A percentile compares a stretch with the other conserved stretches of the same genome.
Conservation (phyloP, 2,888 invertebrate species). For the Drosophila kuntzei region DNA sequence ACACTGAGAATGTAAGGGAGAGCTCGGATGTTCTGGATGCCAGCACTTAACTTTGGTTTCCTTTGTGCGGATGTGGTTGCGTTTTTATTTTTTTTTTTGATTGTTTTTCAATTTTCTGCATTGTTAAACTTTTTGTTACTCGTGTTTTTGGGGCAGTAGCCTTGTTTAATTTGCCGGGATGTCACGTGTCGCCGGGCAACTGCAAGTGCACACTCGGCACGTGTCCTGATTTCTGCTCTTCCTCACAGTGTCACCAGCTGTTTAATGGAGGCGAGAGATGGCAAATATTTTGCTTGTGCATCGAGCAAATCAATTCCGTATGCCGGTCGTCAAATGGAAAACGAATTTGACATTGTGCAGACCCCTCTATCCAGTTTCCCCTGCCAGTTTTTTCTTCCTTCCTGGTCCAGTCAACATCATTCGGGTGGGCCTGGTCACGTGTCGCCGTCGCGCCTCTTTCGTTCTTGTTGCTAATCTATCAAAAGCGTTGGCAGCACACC, state of each 20-base stretch:
- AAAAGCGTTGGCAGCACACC: conserved; percentile 70
- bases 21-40: conserved; percentile 43
- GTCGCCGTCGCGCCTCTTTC: conserved; percentile 76
- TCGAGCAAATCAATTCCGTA: conserved; percentile 80
- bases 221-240: conserved; percentile 32
- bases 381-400: background rate
- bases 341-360: conserved; percentile 77
- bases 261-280: conserved; percentile 52
- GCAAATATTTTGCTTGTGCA: conserved; percentile 73
- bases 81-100: conserved; percentile 45
- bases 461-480: conserved; percentile 84
- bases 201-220: conserved; percentile 50
- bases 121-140: conserved; percentile 79
- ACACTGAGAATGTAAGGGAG: background rate
- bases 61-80: conserved; percentile 49
- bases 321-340: conserved; percentile 74
- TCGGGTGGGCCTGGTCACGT: conserved; percentile 62
- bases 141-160: conserved; percentile 29
- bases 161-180: conserved; percentile 75
- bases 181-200: conserved; percentile 74
- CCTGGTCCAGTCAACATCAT: conserved; percentile 4
- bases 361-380: background rate
- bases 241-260: conserved; percentile 53
- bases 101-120: conserved; percentile 85
- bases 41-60: conserved; percentile 65